Percentiles rank a stretch among this genome's conserved stretches.
These are phyloP conservation scores for Nothobranchius furzeri DNA, from an alignment of 2,113 vertebrate genomes.

Conservation along the genomic window DNA sequence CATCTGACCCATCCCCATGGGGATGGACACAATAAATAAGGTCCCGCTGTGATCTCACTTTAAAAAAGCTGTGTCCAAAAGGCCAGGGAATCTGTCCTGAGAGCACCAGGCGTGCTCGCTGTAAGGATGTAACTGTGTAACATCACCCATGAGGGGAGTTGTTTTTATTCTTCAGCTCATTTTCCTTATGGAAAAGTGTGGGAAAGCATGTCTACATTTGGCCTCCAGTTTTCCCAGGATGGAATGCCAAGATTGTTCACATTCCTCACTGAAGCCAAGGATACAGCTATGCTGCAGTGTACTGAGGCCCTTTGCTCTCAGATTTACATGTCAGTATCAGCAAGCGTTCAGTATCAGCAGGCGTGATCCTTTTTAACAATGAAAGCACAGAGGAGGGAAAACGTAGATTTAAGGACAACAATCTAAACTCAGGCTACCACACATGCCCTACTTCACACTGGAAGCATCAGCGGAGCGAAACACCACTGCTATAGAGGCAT, in stretches of 20 bases:
- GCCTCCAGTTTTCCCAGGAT: conserved; percentile 48
- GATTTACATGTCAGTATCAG: conserved; percentile 1
- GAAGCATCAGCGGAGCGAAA: too few relatives aligned
- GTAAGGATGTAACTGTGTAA: conserved; percentile 14
- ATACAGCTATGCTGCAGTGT: conserved; percentile 16
- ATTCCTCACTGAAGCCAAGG: conserved; percentile 58
- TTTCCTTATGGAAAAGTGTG: conserved; percentile 50
- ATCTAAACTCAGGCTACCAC: too few relatives aligned
- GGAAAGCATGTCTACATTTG: conserved; percentile 45
- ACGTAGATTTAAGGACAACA: too few relatives aligned
- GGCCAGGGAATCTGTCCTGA: neutral
- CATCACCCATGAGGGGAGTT: neutral
- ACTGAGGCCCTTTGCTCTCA: neutral
- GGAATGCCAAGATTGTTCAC: conserved; percentile 47
- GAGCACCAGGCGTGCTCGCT: neutral
- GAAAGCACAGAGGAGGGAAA: too few relatives aligned
- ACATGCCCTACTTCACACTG: too few relatives aligned
- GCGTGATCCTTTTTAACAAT: neutral
- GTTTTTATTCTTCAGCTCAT: conserved; percentile 11
- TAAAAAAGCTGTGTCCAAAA: too few relatives aligned
- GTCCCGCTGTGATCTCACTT: too few relatives aligned
- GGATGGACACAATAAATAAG: too few relatives aligned
- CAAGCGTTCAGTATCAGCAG: neutral
- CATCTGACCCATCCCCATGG: too few relatives aligned
- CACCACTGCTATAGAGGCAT: too few relatives aligned